These are phyloP conservation scores for Tigriopus japonicus DNA, from an alignment of 1,140 invertebrate genomes.

Conservation along the genomic window DNA sequence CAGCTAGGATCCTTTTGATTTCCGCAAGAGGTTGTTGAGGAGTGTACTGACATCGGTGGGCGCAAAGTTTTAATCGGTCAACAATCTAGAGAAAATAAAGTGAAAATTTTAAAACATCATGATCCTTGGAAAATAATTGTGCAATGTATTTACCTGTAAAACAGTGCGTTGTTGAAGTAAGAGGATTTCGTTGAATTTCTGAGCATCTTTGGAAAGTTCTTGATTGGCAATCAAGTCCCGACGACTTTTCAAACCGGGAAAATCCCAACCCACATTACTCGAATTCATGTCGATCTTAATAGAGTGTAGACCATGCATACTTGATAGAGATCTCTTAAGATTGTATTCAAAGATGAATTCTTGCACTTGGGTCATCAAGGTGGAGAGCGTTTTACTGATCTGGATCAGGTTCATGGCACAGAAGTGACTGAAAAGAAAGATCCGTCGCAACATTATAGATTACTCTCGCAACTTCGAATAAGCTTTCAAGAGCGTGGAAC, in stretches of 20 bases:
- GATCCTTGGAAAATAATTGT: neutral
- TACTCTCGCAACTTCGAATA: neutral
- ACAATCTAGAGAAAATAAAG: conserved; percentile 2
- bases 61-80: conserved; percentile 12
- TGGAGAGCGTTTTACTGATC: neutral
- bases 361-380: neutral
- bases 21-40: conserved; percentile 9
- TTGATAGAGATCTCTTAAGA: too few relatives aligned
- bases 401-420: neutral
- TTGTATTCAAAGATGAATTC: conserved; percentile 2
- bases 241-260: neutral
- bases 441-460: neutral
- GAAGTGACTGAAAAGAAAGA: neutral
- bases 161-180: conserved; percentile 12
- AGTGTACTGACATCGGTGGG: conserved; percentile 12
- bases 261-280: neutral
- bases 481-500: too few relatives aligned
- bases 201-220: conserved; percentile 1
- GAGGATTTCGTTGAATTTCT: conserved; percentile 3
- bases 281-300: too few relatives aligned
- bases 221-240: neutral
- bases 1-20: neutral
- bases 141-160: conserved; percentile 1
- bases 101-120: neutral
- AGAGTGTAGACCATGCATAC: too few relatives aligned